Conservation (phyloP, 1,140 invertebrate genomes). For the Coelopa frigida region DNA sequence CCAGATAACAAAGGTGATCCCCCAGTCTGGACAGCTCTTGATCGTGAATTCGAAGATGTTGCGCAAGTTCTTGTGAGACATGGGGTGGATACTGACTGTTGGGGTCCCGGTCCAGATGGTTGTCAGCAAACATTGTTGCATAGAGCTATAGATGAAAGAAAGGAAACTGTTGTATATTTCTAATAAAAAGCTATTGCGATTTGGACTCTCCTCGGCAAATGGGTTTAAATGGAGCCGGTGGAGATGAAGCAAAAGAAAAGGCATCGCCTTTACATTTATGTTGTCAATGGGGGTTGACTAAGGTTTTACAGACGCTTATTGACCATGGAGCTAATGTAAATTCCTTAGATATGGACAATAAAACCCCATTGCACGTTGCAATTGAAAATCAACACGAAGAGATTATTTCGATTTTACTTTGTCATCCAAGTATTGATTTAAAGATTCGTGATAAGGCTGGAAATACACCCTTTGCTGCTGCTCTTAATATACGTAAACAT, state of each 20-base stretch:
- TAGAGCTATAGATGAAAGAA: constrained; percentile 89
- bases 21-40: constrained; percentile 82
- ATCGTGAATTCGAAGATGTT: constrained; percentile 77
- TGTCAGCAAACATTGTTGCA: constrained; percentile 87
- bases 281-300: constrained; percentile 83
- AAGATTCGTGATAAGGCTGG: constrained; percentile 76
- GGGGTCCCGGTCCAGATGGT: constrained; percentile 77
- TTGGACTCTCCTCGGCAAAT: constrained; percentile 70
- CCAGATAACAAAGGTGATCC: constrained; percentile 55
- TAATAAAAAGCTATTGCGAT: constrained; percentile 88
- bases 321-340: constrained; percentile 88
- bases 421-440: constrained; percentile 77
- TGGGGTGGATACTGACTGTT: constrained; percentile 82
- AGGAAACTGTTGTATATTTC: constrained; percentile 82
- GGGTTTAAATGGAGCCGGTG: constrained; percentile 65
- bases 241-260: constrained; percentile 68
- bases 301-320: constrained; percentile 72
- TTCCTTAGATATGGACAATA: constrained; percentile 73
- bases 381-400: constrained; percentile 83
- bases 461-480: constrained; percentile 86
- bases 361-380: constrained; percentile 84
- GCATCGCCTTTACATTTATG: constrained; percentile 80
- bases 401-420: constrained; percentile 77
- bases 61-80: constrained; percentile 75
- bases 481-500: constrained; percentile 81